Evolutionary conservation across 2,888 invertebrate genomes (phyloP).

Genomic region (Drosophila nigritarsus): DNA sequence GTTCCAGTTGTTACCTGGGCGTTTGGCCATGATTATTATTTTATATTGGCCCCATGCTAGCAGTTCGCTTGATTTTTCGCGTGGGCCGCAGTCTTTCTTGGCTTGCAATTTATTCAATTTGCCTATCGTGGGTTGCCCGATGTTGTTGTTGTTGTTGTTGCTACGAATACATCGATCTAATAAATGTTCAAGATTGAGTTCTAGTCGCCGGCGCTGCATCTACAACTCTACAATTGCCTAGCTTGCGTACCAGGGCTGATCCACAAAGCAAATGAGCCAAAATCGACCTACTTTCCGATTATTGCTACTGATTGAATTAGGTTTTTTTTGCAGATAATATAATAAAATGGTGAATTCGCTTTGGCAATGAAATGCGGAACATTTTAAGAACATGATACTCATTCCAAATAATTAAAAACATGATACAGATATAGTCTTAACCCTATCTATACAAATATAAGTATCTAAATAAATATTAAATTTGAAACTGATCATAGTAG

Average conservation of each 20-base stretch:
- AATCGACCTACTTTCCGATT: slow-evolving; percentile 67
- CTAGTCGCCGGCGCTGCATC: slow-evolving; percentile 8
- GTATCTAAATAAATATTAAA: background rate
- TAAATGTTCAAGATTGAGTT: slow-evolving; percentile 43
- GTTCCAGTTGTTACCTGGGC: slow-evolving; percentile 49
- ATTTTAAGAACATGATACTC: background rate
- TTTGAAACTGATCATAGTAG: background rate
- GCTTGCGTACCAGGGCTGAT: slow-evolving; percentile 64
- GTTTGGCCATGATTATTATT: slow-evolving; percentile 64
- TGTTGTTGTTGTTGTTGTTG: slow-evolving; percentile 15
- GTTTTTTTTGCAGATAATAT: slow-evolving; percentile 49
- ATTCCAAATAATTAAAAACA: background rate
- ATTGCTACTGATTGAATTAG: slow-evolving; percentile 8
- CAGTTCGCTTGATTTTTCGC: slow-evolving; percentile 60
- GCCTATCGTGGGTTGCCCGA: slow-evolving; percentile 29
- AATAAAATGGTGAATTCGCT: slow-evolving; percentile 16
- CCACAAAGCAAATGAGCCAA: slow-evolving; percentile 76
- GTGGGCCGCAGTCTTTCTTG: slow-evolving; percentile 49
- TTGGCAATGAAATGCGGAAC: slow-evolving; percentile 5
- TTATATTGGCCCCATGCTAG: slow-evolving; percentile 70
- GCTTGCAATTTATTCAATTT: slow-evolving; percentile 58
- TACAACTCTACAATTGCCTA: slow-evolving; percentile 59
- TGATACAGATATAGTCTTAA: background rate
- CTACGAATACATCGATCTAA: slow-evolving; percentile 65
- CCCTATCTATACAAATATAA: background rate